These are phyloP conservation scores for Caenorhabditis sp. DNA, from an alignment of 2,888 invertebrate species.

Conservation along the genomic window DNA sequence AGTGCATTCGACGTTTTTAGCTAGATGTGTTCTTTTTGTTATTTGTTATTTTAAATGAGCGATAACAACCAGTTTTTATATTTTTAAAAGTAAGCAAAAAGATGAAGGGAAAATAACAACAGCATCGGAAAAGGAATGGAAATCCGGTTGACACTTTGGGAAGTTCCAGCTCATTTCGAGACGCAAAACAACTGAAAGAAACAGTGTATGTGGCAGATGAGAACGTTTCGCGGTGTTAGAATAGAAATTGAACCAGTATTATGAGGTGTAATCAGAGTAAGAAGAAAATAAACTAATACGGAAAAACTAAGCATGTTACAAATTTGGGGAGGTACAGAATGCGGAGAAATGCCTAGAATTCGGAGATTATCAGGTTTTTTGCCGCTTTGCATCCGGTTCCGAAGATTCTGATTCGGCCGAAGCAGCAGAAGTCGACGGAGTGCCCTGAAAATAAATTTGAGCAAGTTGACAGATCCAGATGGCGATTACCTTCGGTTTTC, in stretches of 20 bases:
- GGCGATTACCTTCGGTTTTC: constrained; percentile 12
- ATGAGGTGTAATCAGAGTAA: not conserved
- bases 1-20: not conserved
- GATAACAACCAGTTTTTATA: not conserved
- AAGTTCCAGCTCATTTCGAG: not conserved
- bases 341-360: not conserved
- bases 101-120: constrained; percentile 12
- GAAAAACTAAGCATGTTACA: not conserved
- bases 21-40: constrained; percentile 19
- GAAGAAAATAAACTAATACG: not conserved
- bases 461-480: not conserved
- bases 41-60: not conserved
- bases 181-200: constrained; percentile 26
- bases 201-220: constrained; percentile 10
- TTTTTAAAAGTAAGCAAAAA: not conserved
- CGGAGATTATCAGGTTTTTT: not conserved
- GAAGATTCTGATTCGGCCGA: not conserved
- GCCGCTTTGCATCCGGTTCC: constrained; percentile 15
- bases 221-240: constrained; percentile 32
- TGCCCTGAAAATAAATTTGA: not conserved
- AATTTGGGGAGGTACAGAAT: not conserved
- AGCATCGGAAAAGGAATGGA: not conserved
- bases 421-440: not conserved
- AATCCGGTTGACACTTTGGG: not conserved
- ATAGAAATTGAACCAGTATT: constrained; percentile 41